A percentile compares a stretch with the other conserved stretches of the same genome.
phyloP scores from a whole-genome alignment of 2,888 invertebrate genomes.

The Agrilus cyanescens region DNA sequence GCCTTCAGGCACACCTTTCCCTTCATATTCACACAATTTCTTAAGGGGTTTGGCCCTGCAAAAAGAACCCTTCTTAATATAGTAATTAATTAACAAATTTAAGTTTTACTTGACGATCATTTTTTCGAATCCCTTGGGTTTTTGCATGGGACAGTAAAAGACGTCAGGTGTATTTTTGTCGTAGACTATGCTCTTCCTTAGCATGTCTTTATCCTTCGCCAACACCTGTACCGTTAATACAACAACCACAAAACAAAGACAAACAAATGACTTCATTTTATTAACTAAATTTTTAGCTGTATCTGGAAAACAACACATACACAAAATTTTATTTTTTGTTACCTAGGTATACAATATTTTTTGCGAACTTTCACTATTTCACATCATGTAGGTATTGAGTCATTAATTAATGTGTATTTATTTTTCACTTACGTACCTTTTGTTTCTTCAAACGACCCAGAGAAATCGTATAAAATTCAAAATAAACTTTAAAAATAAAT shows the following conservation, averaged over 20 bases:
- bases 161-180: constrained; percentile 70
- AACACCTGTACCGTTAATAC: constrained; percentile 5
- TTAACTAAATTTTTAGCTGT: no score
- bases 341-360: no score
- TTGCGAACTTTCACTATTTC: no score
- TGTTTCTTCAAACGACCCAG: no score
- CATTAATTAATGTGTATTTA: no score
- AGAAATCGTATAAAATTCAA: no score
- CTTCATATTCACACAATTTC: constrained; percentile 64
- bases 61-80: constrained; percentile 2
- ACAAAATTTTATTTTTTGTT: no score
- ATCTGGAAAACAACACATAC: no score
- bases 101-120: constrained; percentile 50
- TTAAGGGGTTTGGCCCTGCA: constrained; percentile 50
- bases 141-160: constrained; percentile 67
- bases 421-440: no score
- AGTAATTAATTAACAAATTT: background rate
- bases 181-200: constrained; percentile 65
- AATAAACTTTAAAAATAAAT: no score
- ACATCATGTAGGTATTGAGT: no score
- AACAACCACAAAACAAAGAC: constrained; percentile 6
- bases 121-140: constrained; percentile 63
- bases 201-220: constrained; percentile 61
- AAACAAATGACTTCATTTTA: constrained; percentile 10
- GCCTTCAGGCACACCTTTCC: constrained; percentile 53